Base-by-base conservation (phyloP, 1,140 invertebrate genomes). In the Latrodectus geometricus region DNA sequence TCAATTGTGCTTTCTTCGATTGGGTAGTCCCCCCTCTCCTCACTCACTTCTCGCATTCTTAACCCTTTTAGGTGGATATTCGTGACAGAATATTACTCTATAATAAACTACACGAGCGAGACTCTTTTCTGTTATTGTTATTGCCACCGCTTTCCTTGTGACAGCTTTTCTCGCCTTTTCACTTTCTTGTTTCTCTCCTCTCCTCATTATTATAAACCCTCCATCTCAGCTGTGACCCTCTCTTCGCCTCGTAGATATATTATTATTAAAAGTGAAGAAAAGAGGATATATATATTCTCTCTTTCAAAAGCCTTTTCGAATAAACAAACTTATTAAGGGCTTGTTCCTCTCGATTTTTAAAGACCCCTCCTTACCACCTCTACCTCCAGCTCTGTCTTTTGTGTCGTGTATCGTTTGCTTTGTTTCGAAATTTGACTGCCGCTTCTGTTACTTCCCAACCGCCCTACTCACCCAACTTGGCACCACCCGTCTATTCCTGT, bases 311-410 rank as follows among this genome's bases (percentile, higher is more conserved):
- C 21, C 12, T 74, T 65, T 48, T 23, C 61, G 61, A 35, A 76
- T 84, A 84, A 84, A 84, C 73, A 84, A 84, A 84, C 82, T 84
- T 84, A 84, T 84, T 84, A 84, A 76, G 74, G 74, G 65, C 82
- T 84, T 84, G 82, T 84, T 84, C 52, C 82, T 65, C 65, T 50
- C 48, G 56, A 84, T 84, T 84, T 84, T 84, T 84, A 61, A 35
- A 84, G 20, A 61, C 80, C 8, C 61, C 69, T 72, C 14, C 35
- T 35, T 5, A 35, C 35, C 35, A 35, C 35, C 35, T 35, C 35
- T 35, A 5, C 35, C 35, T 35, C 35, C 35, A 35, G 78, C 68
- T 50, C 14, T 49, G 21, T 61, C 78, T 82, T 82, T 82, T 82
- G 80, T 82, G 50, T 52, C 52, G 14, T 56, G 70, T 80, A 70